Base-by-base conservation (phyloP, 2,888 invertebrate species). In the Lissonota sp. region DNA sequence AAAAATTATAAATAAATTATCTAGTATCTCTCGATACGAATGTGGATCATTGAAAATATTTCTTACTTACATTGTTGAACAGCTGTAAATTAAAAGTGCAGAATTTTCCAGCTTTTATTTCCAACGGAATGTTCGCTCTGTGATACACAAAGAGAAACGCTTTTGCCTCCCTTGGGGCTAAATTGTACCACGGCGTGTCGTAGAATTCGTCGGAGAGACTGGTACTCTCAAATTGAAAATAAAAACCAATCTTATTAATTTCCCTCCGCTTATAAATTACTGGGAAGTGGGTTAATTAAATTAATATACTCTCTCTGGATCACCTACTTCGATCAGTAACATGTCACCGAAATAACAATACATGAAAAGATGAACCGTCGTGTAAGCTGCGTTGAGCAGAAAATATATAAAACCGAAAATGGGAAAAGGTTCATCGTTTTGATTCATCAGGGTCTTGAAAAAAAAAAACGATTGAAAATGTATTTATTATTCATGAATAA, bases 301-400 rank as follows among this genome's bases (percentile, higher is more conserved):
- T 5, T 53, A 26, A 26, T n/a, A n/a, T n/a, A n/a, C 26, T 1
- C 26, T 26, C 26, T 14, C 5, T n/a, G 4, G 6, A 53, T 6
- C n/a, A 39, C 58, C 53, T 39, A 67, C 53, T 53, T 67, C 49
- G 10, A 58, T 58, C 1, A 73, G 37, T 26, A 86, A 82, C 14
- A 8, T 72, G 46, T 86, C 86, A 5, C 86, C 85, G 0, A 83
- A 67, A 37, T 87, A 87, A 6, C 87, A 86, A 69, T 86, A 83
- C 40, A 80, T 79, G 4, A 84, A 87, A 1, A 86, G 55, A 26
- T 84, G 86, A 4, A 72, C 10, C 73, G 83, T 66, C 6, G 84
- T 74, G 10, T 82, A 87, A 14, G 57, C 0, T 0, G 83, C 57
- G 8, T 82, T 82, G 0, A 73, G 0, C 0, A n/a, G 0, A 14